phyloP scores from a whole-genome alignment of 2,797 vertebrate species.

The Anisognathus igniventris region DNA sequence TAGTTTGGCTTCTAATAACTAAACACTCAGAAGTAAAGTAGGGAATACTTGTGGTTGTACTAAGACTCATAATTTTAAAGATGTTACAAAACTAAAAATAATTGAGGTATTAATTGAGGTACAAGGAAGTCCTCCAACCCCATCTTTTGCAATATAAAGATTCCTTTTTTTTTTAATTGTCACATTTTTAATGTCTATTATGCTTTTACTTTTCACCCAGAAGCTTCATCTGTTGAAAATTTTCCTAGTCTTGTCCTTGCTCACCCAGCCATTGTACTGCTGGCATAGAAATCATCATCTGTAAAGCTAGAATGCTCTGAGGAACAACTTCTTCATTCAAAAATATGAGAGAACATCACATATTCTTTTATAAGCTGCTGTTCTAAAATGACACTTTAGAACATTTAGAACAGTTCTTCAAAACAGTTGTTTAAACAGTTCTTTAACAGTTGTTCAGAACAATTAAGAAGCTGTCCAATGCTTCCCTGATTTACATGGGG shows the following conservation, averaged over 20 bases:
- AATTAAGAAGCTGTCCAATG: neutral
- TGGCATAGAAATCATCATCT: neutral
- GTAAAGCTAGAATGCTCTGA: neutral
- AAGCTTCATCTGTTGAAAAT: neutral
- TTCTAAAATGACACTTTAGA: neutral
- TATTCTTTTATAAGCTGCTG: neutral
- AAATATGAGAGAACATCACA: neutral
- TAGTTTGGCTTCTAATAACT: neutral
- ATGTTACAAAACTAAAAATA: neutral
- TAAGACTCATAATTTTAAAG: neutral
- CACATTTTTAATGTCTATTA: neutral
- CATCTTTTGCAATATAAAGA: neutral
- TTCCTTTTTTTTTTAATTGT: accelerated
- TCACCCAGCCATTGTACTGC: neutral
- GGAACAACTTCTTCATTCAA: neutral
- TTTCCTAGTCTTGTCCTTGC: neutral
- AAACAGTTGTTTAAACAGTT: too few relatives aligned
- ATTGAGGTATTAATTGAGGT: neutral
- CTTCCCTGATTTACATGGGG: neutral
- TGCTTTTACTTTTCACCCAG: neutral
- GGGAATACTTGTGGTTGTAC: neutral
- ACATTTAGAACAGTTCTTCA: too few relatives aligned
- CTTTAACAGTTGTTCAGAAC: too few relatives aligned
- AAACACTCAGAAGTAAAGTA: neutral
- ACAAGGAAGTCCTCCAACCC: neutral